Conservation (phyloP, 1,140 invertebrate species). For the Notospermus geniculatus region DNA sequence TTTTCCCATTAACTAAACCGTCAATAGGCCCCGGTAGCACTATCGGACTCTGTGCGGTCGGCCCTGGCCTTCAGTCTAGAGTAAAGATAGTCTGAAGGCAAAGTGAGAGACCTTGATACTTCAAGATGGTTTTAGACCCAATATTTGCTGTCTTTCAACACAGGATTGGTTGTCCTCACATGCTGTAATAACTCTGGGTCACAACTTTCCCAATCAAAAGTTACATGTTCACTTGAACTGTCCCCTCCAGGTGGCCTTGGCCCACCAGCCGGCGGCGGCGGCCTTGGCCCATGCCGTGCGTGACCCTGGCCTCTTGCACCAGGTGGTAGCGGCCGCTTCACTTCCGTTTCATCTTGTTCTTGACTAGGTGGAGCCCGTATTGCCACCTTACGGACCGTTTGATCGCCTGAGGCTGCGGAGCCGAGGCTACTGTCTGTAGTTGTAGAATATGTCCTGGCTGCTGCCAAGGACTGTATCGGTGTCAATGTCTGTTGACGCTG, state of each 20-base stretch:
- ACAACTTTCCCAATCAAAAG: constrained; percentile 17
- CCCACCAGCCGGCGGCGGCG: background rate
- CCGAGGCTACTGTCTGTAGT: too few species aligned
- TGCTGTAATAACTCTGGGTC: constrained; percentile 44
- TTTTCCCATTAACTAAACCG: too few species aligned
- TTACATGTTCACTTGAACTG: constrained; percentile 2
- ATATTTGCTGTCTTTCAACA: constrained; percentile 41
- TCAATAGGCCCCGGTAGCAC: too few species aligned
- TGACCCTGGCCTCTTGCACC: background rate
- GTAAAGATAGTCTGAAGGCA: too few species aligned
- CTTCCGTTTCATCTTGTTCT: constrained; percentile 1
- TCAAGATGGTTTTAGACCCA: constrained; percentile 37
- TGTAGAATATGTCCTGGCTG: background rate
- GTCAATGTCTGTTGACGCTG: background rate
- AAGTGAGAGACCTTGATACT: too few species aligned
- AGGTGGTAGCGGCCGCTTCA: background rate
- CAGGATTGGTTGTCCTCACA: constrained; percentile 37
- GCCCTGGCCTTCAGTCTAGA: too few species aligned
- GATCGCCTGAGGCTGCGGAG: background rate
- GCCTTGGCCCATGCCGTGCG: background rate
- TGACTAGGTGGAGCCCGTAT: background rate
- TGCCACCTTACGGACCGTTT: background rate
- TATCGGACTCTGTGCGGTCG: too few species aligned
- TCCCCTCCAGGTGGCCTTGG: too few species aligned
- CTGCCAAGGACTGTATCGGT: background rate